Conservation (phyloP, 2,888 invertebrate genomes). For the Lissocephala sabroskyi region DNA sequence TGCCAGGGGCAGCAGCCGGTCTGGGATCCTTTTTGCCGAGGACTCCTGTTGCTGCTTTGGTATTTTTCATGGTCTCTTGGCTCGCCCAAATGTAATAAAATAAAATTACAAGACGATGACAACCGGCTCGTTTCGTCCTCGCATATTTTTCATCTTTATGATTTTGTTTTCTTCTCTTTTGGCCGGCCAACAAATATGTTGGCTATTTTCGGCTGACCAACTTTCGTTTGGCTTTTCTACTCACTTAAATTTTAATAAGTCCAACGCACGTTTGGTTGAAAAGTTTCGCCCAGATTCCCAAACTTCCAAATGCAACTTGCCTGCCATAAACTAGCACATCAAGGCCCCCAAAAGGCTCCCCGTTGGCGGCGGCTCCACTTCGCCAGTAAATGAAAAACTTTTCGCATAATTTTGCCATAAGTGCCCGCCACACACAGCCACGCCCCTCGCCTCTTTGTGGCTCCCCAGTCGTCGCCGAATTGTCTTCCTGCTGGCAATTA, state of each 20-base stretch:
- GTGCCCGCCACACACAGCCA: constrained; percentile 1
- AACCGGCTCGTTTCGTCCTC: constrained; percentile 1
- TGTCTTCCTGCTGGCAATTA: too few relatives aligned
- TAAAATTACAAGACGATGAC: constrained; percentile 42
- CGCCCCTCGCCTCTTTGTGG: too few relatives aligned
- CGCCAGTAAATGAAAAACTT: constrained; percentile 27
- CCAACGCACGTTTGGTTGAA: too few relatives aligned
- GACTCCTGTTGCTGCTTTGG: too few relatives aligned
- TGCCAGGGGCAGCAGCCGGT: too few relatives aligned
- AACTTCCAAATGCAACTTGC: neutral
- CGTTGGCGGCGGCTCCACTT: neutral
- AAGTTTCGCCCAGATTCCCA: too few relatives aligned
- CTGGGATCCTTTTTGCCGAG: too few relatives aligned
- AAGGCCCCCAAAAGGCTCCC: too few relatives aligned
- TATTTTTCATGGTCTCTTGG: too few relatives aligned
- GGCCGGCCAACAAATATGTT: constrained; percentile 7
- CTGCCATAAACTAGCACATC: neutral
- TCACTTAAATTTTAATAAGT: too few relatives aligned
- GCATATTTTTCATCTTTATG: constrained; percentile 36
- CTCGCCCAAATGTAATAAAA: constrained; percentile 32
- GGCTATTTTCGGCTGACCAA: neutral
- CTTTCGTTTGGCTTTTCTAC: too few relatives aligned
- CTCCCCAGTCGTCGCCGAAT: too few relatives aligned
- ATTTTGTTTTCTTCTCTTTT: constrained; percentile 12
- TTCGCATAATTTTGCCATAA: constrained; percentile 37